Base-by-base conservation (phyloP, 2,888 invertebrate genomes). In the Drosophila vallismaia region DNA sequence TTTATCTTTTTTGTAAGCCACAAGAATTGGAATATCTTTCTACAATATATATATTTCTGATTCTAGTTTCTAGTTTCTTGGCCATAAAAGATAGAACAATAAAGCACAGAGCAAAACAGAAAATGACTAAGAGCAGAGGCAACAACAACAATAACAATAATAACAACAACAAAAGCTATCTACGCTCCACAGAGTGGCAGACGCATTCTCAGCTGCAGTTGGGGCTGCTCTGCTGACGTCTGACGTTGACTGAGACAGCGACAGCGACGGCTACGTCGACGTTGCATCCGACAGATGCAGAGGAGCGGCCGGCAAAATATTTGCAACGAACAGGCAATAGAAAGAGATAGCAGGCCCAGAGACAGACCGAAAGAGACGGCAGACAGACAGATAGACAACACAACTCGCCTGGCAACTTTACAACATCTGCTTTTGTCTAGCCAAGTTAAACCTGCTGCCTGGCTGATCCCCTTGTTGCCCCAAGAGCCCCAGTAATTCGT, bases 251-350 rank as follows among this genome's bases (percentile, higher is more conserved):
- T 19, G 19, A 2, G 28, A 10, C 53, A n/a, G 48, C 4, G 28
- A 10, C 53, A n/a, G 48, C 4, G 52, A 28, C 42, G 24, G 36
- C 10, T n/a, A 19, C 49, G 8, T 19, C 6, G 40, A 36, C 50
- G 8, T 28, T 5, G 28, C 6, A 28, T 28, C 49, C 12, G 26
- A 44, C 68, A 48, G 56, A 38, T 33, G 12, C 50, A 31, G 54
- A 64, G 54, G 44, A 56, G 66, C 64, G 49, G 40, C 70, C 70
- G 59, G 70, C 59, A 44, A 64, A 69, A 69, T 66, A 71, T 72
- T 72, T 71, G 71, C 71, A 69, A 69, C 69, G 68, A 71, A 64
- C 72, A 54, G 71, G 72, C 72, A 66, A 70, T 69, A 69, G 70
- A 71, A 53, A 52, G 58, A 54, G 72, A 71, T 49, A 42, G 54